Percentiles rank a stretch among this genome's conserved stretches.
phyloP scores from a whole-genome alignment of 2,797 vertebrate genomes.

The Falco novaeseelandiae region DNA sequence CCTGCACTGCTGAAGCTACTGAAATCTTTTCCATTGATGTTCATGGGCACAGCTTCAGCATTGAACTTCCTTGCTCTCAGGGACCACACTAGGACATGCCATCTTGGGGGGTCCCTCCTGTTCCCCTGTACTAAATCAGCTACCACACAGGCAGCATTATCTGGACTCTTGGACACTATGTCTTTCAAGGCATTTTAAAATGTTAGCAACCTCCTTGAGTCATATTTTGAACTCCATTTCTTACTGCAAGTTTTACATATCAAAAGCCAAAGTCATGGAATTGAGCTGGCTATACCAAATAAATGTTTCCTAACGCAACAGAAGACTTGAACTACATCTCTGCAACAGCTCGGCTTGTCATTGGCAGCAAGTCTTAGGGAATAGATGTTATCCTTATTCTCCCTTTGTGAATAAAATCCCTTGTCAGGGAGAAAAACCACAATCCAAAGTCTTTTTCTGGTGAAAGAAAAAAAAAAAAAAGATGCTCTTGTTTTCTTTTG shows the following conservation, averaged over 20 bases:
- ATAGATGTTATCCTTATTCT: neutral
- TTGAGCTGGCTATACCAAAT: neutral
- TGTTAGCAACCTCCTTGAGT: neutral
- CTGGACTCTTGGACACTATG: neutral
- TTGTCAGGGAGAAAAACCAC: neutral
- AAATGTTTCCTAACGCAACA: neutral
- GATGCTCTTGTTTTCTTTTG: neutral
- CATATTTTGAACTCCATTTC: neutral
- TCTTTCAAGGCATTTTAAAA: neutral
- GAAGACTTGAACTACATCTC: neutral
- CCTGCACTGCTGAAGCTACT: neutral
- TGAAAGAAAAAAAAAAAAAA: neutral
- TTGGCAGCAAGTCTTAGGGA: neutral
- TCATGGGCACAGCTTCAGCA: neutral
- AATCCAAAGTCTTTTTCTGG: neutral
- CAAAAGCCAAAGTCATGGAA: neutral
- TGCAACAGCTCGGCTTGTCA: neutral
- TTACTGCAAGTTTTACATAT: neutral
- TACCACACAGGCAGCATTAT: neutral
- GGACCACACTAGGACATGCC: neutral
- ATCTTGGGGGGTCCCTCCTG: neutral
- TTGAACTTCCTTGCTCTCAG: neutral
- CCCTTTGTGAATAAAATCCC: conserved; percentile 1
- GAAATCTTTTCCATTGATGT: neutral
- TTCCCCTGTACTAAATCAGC: neutral